phyloP scores from a whole-genome alignment of 1,140 invertebrate genomes.

The Pomacea maculata region DNA sequence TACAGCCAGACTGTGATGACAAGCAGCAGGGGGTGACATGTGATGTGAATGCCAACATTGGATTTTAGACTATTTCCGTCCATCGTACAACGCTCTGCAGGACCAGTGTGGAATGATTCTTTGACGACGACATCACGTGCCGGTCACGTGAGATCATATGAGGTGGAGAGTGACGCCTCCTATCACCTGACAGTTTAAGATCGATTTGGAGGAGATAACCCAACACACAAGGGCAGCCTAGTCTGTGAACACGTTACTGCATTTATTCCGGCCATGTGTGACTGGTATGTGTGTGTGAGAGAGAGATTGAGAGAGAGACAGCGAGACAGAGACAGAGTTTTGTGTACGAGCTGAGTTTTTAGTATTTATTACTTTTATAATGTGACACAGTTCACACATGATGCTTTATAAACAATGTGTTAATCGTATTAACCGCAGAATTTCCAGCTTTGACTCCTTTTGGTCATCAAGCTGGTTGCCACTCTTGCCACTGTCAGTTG shows the following conservation, averaged over 20 bases:
- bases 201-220: not conserved
- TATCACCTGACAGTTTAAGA: not conserved
- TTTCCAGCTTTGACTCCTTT: not conserved
- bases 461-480: not conserved
- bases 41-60: no score
- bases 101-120: no score
- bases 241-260: not conserved
- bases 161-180: not conserved
- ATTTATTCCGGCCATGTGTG: slow-evolving; percentile 7
- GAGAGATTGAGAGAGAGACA: not conserved
- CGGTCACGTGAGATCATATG: not conserved
- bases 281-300: not conserved
- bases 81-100: no score
- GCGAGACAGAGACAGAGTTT: not conserved
- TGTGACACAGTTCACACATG: no score
- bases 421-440: not conserved
- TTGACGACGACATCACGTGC: no score
- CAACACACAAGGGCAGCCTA: not conserved
- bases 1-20: no score
- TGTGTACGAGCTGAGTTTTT: not conserved
- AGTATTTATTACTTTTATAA: not conserved
- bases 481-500: not conserved
- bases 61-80: no score
- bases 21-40: no score
- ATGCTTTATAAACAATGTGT: not conserved